phyloP scores from a whole-genome alignment of 2,888 invertebrate genomes.

The Augochlorella aurata region DNA sequence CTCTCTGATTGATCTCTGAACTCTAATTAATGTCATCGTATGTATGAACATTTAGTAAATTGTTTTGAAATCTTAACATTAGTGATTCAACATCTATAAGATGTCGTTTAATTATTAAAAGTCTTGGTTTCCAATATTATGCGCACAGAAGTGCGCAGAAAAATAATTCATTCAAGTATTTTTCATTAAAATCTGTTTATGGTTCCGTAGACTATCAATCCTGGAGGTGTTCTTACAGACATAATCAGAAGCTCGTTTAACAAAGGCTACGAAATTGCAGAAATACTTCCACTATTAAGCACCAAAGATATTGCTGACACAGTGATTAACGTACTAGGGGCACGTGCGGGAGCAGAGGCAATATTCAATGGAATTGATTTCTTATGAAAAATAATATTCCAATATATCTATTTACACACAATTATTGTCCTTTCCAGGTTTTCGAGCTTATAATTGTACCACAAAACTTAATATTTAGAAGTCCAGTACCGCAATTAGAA shows the following conservation, averaged over 20 bases:
- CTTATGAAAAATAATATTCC: background rate
- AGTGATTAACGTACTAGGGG: conserved; percentile 23
- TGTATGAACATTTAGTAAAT: no score
- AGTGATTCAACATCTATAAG: no score
- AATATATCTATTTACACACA: background rate
- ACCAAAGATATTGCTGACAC: conserved; percentile 58
- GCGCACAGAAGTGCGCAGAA: no score
- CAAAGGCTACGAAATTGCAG: background rate
- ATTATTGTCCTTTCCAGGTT: background rate
- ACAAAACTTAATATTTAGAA: background rate
- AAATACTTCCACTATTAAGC: conserved; percentile 46
- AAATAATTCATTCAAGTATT: no score
- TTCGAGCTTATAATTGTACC: background rate
- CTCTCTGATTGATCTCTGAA: no score
- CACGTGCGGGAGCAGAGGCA: conserved; percentile 35
- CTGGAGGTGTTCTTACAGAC: background rate
- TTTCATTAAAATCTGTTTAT: background rate
- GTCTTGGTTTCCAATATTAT: no score
- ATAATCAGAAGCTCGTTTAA: accelerated
- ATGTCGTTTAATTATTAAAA: no score
- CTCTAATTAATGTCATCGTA: no score
- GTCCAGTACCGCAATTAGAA: background rate
- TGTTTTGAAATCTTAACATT: no score
- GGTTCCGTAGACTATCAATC: background rate
- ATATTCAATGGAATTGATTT: background rate